phyloP scores from a whole-genome alignment of 2,797 vertebrate genomes.

The Pangasius sanitwongsei region DNA sequence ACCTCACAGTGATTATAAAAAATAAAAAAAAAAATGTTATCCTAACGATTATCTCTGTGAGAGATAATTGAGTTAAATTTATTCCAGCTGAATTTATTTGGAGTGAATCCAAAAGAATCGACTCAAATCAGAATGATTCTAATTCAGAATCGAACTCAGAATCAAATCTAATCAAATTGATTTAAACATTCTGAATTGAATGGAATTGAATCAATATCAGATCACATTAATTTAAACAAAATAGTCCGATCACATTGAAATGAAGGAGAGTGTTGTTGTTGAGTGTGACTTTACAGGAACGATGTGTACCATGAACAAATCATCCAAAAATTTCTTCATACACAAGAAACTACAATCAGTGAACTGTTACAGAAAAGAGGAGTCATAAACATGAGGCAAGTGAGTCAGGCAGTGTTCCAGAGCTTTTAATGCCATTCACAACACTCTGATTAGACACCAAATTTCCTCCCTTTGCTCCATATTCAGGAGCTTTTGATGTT shows the following conservation, averaged over 20 bases:
- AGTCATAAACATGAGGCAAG: slow-evolving; percentile 24
- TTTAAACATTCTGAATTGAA: background rate
- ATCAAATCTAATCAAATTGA: background rate
- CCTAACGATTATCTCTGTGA: background rate
- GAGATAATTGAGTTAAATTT: background rate
- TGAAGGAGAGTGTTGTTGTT: background rate
- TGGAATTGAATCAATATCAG: background rate
- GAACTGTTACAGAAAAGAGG: background rate
- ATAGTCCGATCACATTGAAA: background rate
- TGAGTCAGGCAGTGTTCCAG: slow-evolving; percentile 52
- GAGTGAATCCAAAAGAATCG: background rate
- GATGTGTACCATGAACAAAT: background rate
- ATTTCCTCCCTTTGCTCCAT: slow-evolving; percentile 65
- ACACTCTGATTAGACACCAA: slow-evolving; percentile 63
- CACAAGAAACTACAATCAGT: slow-evolving; percentile 7
- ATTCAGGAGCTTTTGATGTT: slow-evolving; percentile 74
- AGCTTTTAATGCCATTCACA: slow-evolving; percentile 40
- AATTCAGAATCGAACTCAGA: background rate
- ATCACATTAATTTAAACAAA: background rate
- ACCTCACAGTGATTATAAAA: background rate
- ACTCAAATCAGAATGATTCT: background rate
- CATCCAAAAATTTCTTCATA: background rate
- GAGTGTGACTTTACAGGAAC: background rate
- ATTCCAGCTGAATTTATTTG: background rate
- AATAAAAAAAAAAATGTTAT: background rate